Percentiles rank a stretch among this genome's conserved stretches.
Evolutionary conservation across 2,113 vertebrate genomes (phyloP).

Genomic region (Tragelaphus scriptus): DNA sequence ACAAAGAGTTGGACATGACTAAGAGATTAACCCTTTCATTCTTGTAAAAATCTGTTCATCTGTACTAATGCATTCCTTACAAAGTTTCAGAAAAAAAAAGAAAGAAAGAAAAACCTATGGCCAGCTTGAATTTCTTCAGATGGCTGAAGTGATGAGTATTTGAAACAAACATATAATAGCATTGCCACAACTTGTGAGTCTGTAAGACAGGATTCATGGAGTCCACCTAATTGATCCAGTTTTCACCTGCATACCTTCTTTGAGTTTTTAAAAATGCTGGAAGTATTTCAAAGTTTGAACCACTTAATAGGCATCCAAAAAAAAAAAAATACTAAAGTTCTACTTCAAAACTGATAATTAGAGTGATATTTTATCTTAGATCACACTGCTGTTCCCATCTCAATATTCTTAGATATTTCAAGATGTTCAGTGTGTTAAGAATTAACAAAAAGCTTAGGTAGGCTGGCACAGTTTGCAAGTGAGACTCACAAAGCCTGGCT

Average conservation of each 20-base stretch:
- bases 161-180: background rate
- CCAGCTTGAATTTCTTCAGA: background rate
- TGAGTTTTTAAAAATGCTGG: background rate
- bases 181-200: background rate
- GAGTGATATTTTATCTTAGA: background rate
- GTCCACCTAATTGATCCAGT: background rate
- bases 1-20: background rate
- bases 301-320: constrained; percentile 36
- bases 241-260: background rate
- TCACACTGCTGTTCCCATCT: background rate
- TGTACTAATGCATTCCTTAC: background rate
- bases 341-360: constrained; percentile 32
- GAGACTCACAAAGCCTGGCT: constrained; percentile 40
- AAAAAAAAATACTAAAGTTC: background rate
- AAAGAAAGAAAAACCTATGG: background rate
- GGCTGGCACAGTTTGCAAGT: constrained; percentile 16
- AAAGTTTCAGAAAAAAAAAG: background rate
- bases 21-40: background rate
- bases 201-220: background rate
- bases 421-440: background rate
- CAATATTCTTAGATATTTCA: background rate
- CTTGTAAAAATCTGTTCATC: background rate
- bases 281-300: constrained; percentile 24
- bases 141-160: background rate
- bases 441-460: constrained; percentile 34